Evolutionary conservation across 2,797 vertebrate species (phyloP).

Genomic region (Gambelia wislizenii): DNA sequence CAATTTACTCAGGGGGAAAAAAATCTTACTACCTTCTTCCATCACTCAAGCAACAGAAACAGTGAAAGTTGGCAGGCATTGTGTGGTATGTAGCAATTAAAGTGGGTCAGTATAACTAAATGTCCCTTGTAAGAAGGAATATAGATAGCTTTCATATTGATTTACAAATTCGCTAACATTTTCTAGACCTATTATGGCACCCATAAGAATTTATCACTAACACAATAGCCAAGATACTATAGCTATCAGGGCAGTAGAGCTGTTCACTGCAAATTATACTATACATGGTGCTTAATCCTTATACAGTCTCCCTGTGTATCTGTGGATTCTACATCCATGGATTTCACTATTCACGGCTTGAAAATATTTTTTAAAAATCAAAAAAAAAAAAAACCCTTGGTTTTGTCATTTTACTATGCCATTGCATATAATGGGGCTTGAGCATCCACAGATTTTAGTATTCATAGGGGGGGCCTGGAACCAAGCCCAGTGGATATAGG

Average conservation of each 20-base stretch:
- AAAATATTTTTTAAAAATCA: too few species aligned
- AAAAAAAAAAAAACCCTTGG: too few species aligned
- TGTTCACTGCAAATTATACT: constrained; percentile 29
- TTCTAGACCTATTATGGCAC: constrained; percentile 27
- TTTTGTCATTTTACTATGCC: too few species aligned
- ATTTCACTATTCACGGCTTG: too few species aligned
- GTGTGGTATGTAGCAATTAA: constrained; percentile 7
- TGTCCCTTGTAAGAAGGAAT: constrained; percentile 36
- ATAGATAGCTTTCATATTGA: constrained; percentile 31
- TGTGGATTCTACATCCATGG: too few species aligned
- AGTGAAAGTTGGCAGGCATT: constrained; percentile 45
- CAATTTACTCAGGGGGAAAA: constrained; percentile 29
- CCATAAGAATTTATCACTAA: constrained; percentile 44
- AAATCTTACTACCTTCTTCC: not conserved
- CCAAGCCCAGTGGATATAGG: constrained; percentile 26
- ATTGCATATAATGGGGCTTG: too few species aligned
- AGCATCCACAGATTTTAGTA: too few species aligned
- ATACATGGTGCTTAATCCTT: constrained; percentile 1
- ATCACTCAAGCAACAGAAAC: constrained; percentile 18
- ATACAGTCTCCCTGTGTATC: too few species aligned
- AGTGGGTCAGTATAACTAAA: constrained; percentile 32
- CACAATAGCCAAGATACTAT: constrained; percentile 30
- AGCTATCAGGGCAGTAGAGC: constrained; percentile 36
- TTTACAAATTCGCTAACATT: constrained; percentile 30
- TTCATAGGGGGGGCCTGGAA: too few species aligned